Conservation (phyloP, 2,888 invertebrate species). For the Idaea straminata region DNA sequence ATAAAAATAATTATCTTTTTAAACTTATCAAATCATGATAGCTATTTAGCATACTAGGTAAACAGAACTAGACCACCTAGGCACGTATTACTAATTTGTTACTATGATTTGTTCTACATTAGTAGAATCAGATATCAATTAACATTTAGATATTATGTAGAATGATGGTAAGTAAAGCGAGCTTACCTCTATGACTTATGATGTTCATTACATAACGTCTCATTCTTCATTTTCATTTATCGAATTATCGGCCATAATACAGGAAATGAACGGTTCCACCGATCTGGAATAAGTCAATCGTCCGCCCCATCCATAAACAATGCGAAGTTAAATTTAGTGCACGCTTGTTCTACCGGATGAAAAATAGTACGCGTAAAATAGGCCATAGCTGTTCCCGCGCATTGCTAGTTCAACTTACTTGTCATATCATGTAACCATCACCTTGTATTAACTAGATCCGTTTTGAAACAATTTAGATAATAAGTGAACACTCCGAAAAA, state of each 20-base stretch:
- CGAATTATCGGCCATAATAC: conserved; percentile 32
- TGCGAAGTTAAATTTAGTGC: conserved; percentile 72
- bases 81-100: not conserved
- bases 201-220: not conserved
- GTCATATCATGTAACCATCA: conserved; percentile 11
- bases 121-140: not conserved
- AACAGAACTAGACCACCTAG: not conserved
- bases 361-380: conserved; percentile 73
- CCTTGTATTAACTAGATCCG: conserved; percentile 4
- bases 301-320: conserved; percentile 59
- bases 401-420: conserved; percentile 29
- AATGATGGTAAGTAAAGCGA: too few species aligned
- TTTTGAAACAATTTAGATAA: not conserved
- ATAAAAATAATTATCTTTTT: not conserved
- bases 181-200: not conserved
- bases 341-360: conserved; percentile 51
- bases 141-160: not conserved
- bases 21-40: not conserved
- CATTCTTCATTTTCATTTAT: not conserved
- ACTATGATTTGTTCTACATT: not conserved
- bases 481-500: not conserved
- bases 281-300: conserved; percentile 53
- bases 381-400: conserved; percentile 67
- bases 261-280: conserved; percentile 48
- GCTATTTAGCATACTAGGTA: not conserved